phyloP scores from a whole-genome alignment of 2,797 vertebrate genomes.

The Cirrhinus molitorella region DNA sequence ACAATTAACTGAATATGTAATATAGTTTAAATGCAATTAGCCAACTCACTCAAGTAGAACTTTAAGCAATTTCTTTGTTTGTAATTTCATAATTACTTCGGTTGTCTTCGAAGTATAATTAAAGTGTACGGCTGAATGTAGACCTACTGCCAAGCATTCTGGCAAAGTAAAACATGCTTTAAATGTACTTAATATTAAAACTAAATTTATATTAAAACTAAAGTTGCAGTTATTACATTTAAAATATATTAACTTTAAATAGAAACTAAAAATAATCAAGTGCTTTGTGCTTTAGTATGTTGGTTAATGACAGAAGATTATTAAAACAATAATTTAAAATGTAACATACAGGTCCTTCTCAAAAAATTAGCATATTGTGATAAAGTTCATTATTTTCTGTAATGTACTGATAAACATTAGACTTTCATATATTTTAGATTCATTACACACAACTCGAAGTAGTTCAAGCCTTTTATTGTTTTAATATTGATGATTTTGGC shows the following conservation, averaged over 20 bases:
- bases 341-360: too few species aligned
- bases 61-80: not conserved
- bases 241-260: not conserved
- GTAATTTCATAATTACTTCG: not conserved
- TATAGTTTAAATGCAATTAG: not conserved
- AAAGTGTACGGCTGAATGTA: not conserved
- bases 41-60: not conserved
- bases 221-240: not conserved
- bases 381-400: too few species aligned
- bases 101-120: not conserved
- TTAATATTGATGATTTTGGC: too few species aligned
- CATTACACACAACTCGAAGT: too few species aligned
- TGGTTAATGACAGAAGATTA: not conserved
- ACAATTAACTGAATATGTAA: not conserved
- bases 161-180: not conserved
- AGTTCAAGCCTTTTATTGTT: too few species aligned
- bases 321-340: too few species aligned
- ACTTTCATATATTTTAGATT: too few species aligned
- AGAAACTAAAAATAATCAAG: not conserved
- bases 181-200: not conserved
- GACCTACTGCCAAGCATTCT: not conserved
- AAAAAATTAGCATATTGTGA: too few species aligned
- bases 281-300: not conserved
- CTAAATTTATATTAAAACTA: not conserved
- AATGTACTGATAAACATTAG: too few species aligned